Conservation (phyloP, 1,140 invertebrate species). For the Apolygus lucorum region DNA sequence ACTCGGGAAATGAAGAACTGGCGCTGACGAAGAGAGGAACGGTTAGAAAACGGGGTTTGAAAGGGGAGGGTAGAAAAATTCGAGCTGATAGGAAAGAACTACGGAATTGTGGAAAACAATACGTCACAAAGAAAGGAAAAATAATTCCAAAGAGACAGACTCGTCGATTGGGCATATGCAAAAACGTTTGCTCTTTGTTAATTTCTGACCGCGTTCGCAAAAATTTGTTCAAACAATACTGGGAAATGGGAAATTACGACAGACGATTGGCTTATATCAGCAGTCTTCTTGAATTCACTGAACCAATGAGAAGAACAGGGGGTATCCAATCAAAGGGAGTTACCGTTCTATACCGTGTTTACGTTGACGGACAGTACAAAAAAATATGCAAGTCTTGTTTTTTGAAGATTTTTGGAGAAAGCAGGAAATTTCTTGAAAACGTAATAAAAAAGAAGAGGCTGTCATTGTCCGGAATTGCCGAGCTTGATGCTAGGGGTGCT, state of each 20-base stretch:
- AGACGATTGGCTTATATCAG: background rate
- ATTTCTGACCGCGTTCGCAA: background rate
- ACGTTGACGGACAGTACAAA: too few species aligned
- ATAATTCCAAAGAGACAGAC: background rate
- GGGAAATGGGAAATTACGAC: background rate
- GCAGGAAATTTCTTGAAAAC: too few species aligned
- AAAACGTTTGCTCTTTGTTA: background rate
- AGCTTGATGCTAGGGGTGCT: too few species aligned
- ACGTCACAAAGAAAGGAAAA: background rate
- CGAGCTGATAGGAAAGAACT: background rate
- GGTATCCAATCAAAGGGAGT: background rate
- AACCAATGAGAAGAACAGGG: background rate
- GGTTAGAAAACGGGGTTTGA: background rate
- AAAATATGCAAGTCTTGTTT: too few species aligned
- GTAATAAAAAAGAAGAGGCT: too few species aligned
- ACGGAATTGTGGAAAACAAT: background rate
- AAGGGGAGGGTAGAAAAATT: background rate
- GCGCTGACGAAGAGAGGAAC: background rate
- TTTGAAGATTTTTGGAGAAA: too few species aligned
- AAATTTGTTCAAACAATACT: background rate
- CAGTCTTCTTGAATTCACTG: background rate
- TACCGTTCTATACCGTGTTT: too few species aligned
- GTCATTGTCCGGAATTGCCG: too few species aligned
- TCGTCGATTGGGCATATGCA: background rate
- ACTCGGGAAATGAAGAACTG: background rate